Percentiles rank a stretch among this genome's conserved stretches.
phyloP scores from a whole-genome alignment of 2,797 vertebrate species.

The Parauchenoglanis ngamensis region DNA sequence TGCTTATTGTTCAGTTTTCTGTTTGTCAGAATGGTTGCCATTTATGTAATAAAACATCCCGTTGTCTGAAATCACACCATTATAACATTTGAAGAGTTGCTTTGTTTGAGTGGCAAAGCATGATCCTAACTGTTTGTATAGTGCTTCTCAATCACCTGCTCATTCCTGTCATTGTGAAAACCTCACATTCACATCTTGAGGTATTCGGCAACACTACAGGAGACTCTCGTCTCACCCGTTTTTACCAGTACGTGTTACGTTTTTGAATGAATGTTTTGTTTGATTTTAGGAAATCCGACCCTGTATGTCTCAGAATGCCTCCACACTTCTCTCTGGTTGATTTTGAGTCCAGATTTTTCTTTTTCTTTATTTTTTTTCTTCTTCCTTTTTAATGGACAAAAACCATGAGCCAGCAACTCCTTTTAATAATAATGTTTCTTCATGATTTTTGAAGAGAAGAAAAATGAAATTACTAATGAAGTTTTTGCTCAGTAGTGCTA shows the following conservation, averaged over 20 bases:
- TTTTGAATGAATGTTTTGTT: background rate
- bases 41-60: background rate
- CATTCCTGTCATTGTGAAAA: background rate
- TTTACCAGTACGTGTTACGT: background rate
- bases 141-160: slow-evolving; percentile 6
- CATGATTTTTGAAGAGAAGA: background rate
- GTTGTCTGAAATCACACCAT: background rate
- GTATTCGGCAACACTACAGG: slow-evolving; percentile 23
- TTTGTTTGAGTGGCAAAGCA: background rate
- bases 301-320: background rate
- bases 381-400: background rate
- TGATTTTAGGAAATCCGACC: background rate
- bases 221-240: background rate
- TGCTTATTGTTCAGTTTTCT: slow-evolving; percentile 1
- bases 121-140: slow-evolving; percentile 16
- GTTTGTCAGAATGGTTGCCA: slow-evolving; percentile 6
- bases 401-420: background rate
- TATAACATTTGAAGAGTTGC: background rate
- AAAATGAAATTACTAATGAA: background rate
- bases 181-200: background rate
- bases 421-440: background rate
- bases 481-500: background rate
- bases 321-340: background rate
- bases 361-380: no score
- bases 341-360: no score